Conservation (phyloP, 2,113 vertebrate species). For the Glaucomys volans region DNA sequence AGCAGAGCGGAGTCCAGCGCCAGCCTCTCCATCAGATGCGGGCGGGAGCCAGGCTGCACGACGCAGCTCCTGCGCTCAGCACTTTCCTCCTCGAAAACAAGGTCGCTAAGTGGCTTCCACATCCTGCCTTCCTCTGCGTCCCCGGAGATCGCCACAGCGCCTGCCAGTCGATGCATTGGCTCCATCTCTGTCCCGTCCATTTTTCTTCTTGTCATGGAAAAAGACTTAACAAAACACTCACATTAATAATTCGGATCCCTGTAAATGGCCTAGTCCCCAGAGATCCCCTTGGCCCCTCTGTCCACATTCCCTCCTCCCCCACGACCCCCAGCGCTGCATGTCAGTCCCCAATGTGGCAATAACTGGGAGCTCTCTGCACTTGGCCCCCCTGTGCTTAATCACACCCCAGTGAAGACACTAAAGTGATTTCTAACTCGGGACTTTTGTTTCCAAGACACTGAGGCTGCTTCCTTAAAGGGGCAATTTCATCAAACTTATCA, state of each 20-base stretch:
- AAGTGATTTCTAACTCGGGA: background rate
- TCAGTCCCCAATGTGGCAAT: constrained; percentile 36
- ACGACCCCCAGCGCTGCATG: background rate
- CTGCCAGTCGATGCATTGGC: constrained; percentile 64
- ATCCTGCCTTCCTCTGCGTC: background rate
- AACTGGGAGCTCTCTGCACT: constrained; percentile 39
- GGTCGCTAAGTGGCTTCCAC: constrained; percentile 74
- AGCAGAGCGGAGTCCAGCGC: constrained; percentile 66
- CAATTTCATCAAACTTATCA: background rate
- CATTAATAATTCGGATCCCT: constrained; percentile 82
- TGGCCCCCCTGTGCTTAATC: background rate
- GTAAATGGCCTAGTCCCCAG: constrained; percentile 73
- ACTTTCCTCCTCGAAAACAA: constrained; percentile 76
- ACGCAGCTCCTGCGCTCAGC: constrained; percentile 77
- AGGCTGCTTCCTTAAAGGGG: background rate
- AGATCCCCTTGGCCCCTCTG: constrained; percentile 38
- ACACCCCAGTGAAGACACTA: background rate
- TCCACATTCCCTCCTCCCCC: constrained; percentile 13
- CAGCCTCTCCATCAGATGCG: constrained; percentile 65
- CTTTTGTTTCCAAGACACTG: background rate
- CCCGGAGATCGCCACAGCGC: constrained; percentile 50
- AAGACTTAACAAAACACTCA: constrained; percentile 82
- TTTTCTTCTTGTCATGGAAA: constrained; percentile 80
- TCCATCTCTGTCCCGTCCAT: constrained; percentile 66
- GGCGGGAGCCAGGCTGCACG: constrained; percentile 46